Percentiles rank a stretch among this genome's conserved stretches.
These are phyloP conservation scores for Synanthedon tipuliformis DNA, from an alignment of 2,888 invertebrate species.

Conservation along the genomic window DNA sequence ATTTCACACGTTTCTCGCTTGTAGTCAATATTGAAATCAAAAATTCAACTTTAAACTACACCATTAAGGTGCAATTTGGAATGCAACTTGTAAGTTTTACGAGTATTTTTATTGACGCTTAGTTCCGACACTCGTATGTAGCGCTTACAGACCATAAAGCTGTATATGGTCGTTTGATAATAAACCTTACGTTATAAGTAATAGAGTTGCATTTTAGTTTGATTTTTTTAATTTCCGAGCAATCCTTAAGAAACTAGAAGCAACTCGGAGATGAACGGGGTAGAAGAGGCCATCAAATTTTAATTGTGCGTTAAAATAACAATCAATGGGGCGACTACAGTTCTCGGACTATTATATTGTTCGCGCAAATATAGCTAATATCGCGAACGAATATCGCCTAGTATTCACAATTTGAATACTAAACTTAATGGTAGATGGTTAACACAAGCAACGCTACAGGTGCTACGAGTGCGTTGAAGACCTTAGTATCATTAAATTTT, in stretches of 20 bases:
- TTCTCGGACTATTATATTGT: slow-evolving; percentile 20
- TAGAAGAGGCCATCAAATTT: slow-evolving; percentile 66
- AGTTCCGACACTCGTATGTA: slow-evolving; percentile 60
- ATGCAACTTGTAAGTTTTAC: slow-evolving; percentile 30
- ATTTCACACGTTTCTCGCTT: slow-evolving; percentile 60
- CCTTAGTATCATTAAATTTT: too few species aligned
- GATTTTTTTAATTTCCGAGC: slow-evolving; percentile 11
- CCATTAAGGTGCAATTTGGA: slow-evolving; percentile 29
- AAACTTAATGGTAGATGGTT: too few species aligned
- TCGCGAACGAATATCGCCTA: slow-evolving; percentile 18
- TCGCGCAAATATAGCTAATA: slow-evolving; percentile 48
- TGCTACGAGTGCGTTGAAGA: too few species aligned
- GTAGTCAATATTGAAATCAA: slow-evolving; percentile 24
- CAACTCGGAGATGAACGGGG: slow-evolving; percentile 61
- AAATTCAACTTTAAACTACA: slow-evolving; percentile 23
- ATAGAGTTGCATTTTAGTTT: slow-evolving; percentile 19
- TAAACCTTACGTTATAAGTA: slow-evolving; percentile 19
- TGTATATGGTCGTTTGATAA: slow-evolving; percentile 16
- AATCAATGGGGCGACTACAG: slow-evolving; percentile 65
- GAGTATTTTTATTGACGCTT: slow-evolving; percentile 69
- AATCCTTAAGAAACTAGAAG: slow-evolving; percentile 12
- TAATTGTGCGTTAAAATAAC: slow-evolving; percentile 70
- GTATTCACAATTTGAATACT: background rate
- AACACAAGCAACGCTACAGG: too few species aligned
- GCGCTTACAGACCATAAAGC: slow-evolving; percentile 41